Conservation (phyloP, 1,140 invertebrate genomes). For the Temnothorax nylanderi region DNA sequence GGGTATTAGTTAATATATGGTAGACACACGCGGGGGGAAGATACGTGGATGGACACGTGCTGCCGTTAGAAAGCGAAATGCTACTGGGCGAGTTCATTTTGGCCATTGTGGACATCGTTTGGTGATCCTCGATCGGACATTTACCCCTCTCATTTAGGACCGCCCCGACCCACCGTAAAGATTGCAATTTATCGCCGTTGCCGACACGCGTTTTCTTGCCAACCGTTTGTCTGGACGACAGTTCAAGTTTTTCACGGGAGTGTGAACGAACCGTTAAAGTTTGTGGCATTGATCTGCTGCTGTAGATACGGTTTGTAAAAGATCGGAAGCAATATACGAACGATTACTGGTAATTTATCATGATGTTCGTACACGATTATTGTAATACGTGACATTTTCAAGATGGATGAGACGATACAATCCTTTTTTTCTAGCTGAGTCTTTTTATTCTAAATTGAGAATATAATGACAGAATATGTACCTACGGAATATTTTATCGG, state of each 20-base stretch:
- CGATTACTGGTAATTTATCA: constrained; percentile 1
- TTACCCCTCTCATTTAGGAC: constrained; percentile 57
- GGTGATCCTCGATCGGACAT: constrained; percentile 62
- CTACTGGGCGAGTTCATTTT: constrained; percentile 71
- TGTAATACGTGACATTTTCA: background rate
- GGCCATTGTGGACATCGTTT: constrained; percentile 68
- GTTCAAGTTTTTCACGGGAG: constrained; percentile 46
- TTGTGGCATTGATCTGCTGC: background rate
- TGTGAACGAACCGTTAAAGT: background rate
- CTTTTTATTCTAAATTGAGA: constrained; percentile 20
- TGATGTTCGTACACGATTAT: background rate
- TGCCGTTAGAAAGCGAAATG: constrained; percentile 70
- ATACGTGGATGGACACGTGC: constrained; percentile 46
- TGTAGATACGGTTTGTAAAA: background rate
- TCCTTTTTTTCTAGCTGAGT: background rate
- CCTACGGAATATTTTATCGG: background rate
- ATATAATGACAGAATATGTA: background rate
- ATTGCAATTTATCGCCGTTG: constrained; percentile 63
- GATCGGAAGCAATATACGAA: background rate
- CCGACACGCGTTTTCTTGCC: constrained; percentile 34
- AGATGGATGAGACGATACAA: constrained; percentile 20
- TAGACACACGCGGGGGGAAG: background rate
- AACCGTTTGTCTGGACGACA: background rate
- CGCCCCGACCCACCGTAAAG: constrained; percentile 44
- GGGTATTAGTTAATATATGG: constrained; percentile 68